Base-by-base conservation (phyloP, 2,888 invertebrate genomes). In the Graphium colonna region DNA sequence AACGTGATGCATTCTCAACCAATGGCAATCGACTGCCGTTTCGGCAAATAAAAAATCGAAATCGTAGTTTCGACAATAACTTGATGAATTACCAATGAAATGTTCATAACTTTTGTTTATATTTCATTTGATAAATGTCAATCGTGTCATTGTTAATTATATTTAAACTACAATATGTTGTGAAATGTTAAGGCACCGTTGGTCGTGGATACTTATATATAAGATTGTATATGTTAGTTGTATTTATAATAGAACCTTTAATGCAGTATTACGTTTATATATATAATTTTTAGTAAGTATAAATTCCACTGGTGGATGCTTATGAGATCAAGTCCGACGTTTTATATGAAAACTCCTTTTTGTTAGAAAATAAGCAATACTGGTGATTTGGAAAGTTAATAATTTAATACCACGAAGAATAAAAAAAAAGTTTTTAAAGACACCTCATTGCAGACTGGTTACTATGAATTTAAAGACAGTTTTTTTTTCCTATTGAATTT, bases 291-390 rank as follows among this genome's bases (percentile, higher is more conserved):
- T 61, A 57, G 57, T 60, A 61, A 60, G 59, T 63, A 68, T 73
- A 73, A 75, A 71, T 73, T 82, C 79, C 84, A 86, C 81, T 86
- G 84, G 85, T 81, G 82, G 83, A 77, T 79, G 80, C 72, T 71
- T 73, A 82, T 86, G 87, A 88, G 87, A 88, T 88, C 87, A 88
- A 84, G 85, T 81, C 77, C 81, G 80, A 79, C 75, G 72, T 73
- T 75, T 76, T 68, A 66, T 67, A 60, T 60, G 61, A 67, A 67
- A 58, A 51, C 31, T 43, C 13, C 56, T 46, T n/a, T 56, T 52
- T 18, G 43, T 57, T 57, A 57, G 54, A 47, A 36, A 58, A 58
- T 48, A 15, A 45, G 17, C 16, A 38, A 51, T 16, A 26, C 16
- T 17, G 45, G 39, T 17, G 39, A 44, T 13, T 47, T 8, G 28